Evolutionary conservation across 1,140 invertebrate species (phyloP).

Genomic region (Atta colombica): DNA sequence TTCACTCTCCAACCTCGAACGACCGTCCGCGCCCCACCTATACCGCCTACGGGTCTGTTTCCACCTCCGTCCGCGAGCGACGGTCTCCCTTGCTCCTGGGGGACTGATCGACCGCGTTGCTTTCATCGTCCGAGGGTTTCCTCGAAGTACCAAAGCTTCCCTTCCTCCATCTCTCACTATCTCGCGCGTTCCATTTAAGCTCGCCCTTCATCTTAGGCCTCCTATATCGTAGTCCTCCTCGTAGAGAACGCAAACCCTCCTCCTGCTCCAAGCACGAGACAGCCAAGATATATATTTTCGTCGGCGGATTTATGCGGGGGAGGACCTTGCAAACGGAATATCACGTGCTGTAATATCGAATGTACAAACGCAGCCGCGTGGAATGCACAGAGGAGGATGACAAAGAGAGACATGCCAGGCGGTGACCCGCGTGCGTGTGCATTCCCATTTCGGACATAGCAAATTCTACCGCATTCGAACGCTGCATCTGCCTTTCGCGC

Average conservation of each 20-base stretch:
- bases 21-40: constrained; percentile 25
- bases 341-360: constrained; percentile 24
- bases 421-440: constrained; percentile 27
- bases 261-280: no score
- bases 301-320: constrained; percentile 13
- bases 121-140: constrained; percentile 34
- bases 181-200: constrained; percentile 37
- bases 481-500: constrained; percentile 4
- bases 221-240: background rate
- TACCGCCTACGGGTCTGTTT: constrained; percentile 38
- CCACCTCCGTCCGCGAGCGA: constrained; percentile 59
- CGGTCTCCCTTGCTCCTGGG: constrained; percentile 53
- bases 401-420: constrained; percentile 29
- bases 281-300: constrained; percentile 8
- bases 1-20: constrained; percentile 58
- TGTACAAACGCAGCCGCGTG: background rate
- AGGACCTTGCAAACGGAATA: constrained; percentile 13
- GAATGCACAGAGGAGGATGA: constrained; percentile 19
- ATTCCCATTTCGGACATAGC: constrained; percentile 38
- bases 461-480: constrained; percentile 24
- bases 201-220: background rate
- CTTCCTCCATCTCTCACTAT: background rate
- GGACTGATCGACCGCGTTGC: constrained; percentile 54
- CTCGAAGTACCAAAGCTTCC: constrained; percentile 17
- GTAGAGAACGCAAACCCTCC: background rate